Evolutionary conservation across 2,888 invertebrate genomes (phyloP), one percentile per base, ranked within the genome.

Genomic region (Dermolepida albohirtum): DNA sequence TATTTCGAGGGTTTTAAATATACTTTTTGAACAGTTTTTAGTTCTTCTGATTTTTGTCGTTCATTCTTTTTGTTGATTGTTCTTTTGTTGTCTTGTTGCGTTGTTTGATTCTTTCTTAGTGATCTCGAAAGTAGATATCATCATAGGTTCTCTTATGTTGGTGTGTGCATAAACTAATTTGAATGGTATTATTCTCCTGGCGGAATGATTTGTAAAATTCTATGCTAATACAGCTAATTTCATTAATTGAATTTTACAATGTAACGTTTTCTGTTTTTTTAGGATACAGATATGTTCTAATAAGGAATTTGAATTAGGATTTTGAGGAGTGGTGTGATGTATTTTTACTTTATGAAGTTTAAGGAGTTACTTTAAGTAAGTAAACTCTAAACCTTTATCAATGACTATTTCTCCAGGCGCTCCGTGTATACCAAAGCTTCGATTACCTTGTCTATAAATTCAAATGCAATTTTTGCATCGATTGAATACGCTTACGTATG

Each of bases 311-410:
- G 67, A 66, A 69, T 73, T 73, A 11, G 59, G 59, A 34, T 73
- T 73, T 68, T 63, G 64, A 39, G 71, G 39, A 17, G 68, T 66
- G 8, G 71, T 70, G 43, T 67, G 73, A 29, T 74, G 71, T 43
- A 71, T 50, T 67, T 71, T 51, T n/a, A 71, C 70, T 52, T 71
- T n/a, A n/a, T n/a, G n/a, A n/a, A n/a, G n/a, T n/a, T n/a, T 73
- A 64, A 70, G 67, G 1, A 73, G 39, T 49, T 72, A 65, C 50
- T 68, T 51, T 10, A 71, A 22, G 43, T 65, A 70, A 43, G 71
- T 73, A 43, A 74, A 71, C 71, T 73, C 72, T 17, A 65, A 54
- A 8, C 70, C 71, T 59, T 55, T 39, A 55, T 70, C 68, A 27
- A 65, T 55, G 43, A 71, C 71, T 8, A 71, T 73, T 62, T 64